These are phyloP conservation scores for Tetragonisca angustula DNA, from an alignment of 2,888 invertebrate species.

Conservation along the genomic window DNA sequence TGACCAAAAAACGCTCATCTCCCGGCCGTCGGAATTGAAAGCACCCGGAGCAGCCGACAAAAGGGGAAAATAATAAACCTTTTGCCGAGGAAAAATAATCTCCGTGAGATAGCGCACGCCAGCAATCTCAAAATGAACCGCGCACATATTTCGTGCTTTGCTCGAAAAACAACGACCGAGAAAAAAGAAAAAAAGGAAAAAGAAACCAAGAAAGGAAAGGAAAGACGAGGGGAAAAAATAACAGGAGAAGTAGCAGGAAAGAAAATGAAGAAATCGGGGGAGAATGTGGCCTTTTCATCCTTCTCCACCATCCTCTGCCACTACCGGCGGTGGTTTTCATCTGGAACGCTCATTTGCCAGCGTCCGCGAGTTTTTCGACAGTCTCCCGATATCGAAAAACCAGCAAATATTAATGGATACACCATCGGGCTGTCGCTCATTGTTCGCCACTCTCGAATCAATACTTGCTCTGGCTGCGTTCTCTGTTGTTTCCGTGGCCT, in stretches of 20 bases:
- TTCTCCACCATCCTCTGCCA: background rate
- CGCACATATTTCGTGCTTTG: background rate
- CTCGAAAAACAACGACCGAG: background rate
- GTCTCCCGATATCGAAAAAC: conserved; percentile 44
- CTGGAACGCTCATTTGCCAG: conserved; percentile 27
- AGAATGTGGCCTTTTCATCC: background rate
- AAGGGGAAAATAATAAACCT: conserved; percentile 46
- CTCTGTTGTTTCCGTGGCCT: conserved; percentile 6
- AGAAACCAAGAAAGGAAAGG: background rate
- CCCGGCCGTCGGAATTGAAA: conserved; percentile 33
- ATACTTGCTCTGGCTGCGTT: conserved; percentile 60
- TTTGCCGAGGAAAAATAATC: conserved; percentile 45
- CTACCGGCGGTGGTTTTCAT: conserved; percentile 17
- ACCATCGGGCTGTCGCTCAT: conserved; percentile 68
- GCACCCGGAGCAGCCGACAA: background rate
- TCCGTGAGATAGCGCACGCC: conserved; percentile 17
- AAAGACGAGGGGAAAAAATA: background rate
- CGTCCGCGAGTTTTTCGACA: conserved; percentile 38
- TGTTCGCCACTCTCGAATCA: conserved; percentile 74
- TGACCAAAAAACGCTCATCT: background rate
- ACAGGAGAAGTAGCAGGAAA: background rate
- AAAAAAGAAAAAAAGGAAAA: background rate
- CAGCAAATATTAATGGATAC: conserved; percentile 75
- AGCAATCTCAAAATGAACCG: conserved; percentile 15
- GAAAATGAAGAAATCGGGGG: background rate